Conservation (phyloP, 2,888 invertebrate species). For the Apoderus coryli region DNA sequence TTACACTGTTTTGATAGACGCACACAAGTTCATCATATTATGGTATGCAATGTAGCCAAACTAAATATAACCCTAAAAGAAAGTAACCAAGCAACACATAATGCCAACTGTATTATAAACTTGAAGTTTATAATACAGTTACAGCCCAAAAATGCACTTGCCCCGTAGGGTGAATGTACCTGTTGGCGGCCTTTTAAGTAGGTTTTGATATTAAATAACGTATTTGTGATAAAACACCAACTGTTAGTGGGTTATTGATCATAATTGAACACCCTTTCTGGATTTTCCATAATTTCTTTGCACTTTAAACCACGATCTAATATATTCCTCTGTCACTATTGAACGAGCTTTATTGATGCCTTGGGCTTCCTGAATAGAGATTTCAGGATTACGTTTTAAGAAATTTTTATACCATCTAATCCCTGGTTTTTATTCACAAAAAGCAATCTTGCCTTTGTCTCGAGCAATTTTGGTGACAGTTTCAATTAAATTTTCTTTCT, state of each 20-base stretch:
- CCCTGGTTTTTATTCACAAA: slow-evolving; percentile 2
- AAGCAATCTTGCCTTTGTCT: slow-evolving; percentile 1
- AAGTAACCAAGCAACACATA: not conserved
- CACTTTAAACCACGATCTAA: too few species aligned
- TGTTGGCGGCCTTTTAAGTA: too few species aligned
- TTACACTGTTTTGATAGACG: slow-evolving; percentile 2
- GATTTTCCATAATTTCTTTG: too few species aligned
- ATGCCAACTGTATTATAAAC: not conserved
- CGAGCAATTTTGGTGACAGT: slow-evolving; percentile 4
- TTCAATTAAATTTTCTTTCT: slow-evolving; percentile 5
- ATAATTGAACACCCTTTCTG: too few species aligned
- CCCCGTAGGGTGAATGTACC: too few species aligned
- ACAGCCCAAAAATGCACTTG: not conserved
- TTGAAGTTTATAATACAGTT: not conserved
- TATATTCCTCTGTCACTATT: too few species aligned
- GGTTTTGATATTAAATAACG: too few species aligned
- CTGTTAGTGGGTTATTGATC: too few species aligned
- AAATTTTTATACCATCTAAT: slow-evolving; percentile 5
- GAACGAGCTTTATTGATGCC: slow-evolving; percentile 1
- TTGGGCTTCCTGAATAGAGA: not conserved
- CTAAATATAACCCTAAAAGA: slow-evolving; percentile 1
- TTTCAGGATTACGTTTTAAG: slow-evolving; percentile 2
- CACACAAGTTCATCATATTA: slow-evolving; percentile 2
- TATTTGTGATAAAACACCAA: too few species aligned
- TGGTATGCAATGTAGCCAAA: slow-evolving; percentile 1